Base-by-base conservation (phyloP, 2,797 vertebrate species). In the Geotrypetes seraphini region DNA sequence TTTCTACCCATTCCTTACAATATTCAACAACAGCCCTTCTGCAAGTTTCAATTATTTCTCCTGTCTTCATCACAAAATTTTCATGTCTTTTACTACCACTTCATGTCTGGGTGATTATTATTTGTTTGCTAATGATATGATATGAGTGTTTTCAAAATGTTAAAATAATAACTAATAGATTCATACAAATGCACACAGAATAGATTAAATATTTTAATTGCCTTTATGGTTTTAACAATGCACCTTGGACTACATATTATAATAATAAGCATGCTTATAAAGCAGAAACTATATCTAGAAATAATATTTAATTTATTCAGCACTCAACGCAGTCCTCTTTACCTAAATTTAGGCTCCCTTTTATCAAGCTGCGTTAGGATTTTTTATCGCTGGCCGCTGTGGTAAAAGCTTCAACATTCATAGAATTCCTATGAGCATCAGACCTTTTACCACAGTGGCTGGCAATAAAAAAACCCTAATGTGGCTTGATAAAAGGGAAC, bases 21-120 rank as follows among this genome's bases (percentile, higher is more conserved):
- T 91, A 91, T 88, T 87, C 81, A 93, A 90, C 92, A 94, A 78
- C 87, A 93, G 88, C 89, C 84, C 81, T 87, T 79, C 81, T 88
- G 85, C 89, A 94, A 83, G 90, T 94, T 96, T 92, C 93, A 96
- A 96, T 97, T 97, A 97, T 92, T 93, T 91, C 82, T 85, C 88
- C 91, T 96, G 92, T 97, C 92, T 91, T 90, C 87, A 79, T 85
- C 73, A 78, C 66, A 83, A 87, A 92, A 66, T 84, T 88, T 86
- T 82, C 78, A 63, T 84, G 85, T 80, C 80, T 84, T 82, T 63
- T 65, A 73, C 70, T 68, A 69, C 50, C 55, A 57, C 58, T 76
- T 66, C 63, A 75, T 73, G 75, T 83, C 73, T 74, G 61, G 59
- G 57, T 76, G 81, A 73, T 83, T 77, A 80, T 72, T 79, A 71